These are phyloP conservation scores for Sitta europaea DNA, from an alignment of 2,113 vertebrate genomes.

Conservation along the genomic window DNA sequence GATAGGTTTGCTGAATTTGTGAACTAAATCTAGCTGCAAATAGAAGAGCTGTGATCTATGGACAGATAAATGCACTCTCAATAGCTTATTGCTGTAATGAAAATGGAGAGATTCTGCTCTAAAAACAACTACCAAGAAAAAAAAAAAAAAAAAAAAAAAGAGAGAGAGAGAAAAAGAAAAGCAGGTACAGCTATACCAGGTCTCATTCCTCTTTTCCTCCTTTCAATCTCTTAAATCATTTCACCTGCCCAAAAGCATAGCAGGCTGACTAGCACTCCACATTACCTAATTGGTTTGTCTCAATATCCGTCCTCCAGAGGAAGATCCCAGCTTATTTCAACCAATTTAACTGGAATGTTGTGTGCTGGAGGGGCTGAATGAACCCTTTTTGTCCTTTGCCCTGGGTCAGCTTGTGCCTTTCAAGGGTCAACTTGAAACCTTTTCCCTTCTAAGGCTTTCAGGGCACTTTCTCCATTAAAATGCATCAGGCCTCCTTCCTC, in stretches of 20 bases:
- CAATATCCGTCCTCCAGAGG: background rate
- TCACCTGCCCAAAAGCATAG: background rate
- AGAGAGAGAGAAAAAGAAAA: background rate
- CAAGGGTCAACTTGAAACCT: background rate
- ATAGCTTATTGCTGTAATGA: background rate
- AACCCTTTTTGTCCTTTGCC: background rate
- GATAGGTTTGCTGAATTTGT: background rate
- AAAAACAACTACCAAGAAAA: background rate
- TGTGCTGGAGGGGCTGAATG: background rate
- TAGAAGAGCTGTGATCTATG: background rate
- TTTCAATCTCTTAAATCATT: background rate
- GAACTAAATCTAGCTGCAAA: background rate
- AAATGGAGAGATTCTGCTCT: background rate
- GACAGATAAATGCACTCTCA: background rate
- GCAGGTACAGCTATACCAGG: background rate
- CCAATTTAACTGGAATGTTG: background rate
- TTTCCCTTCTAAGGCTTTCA: background rate
- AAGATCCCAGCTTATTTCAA: background rate
- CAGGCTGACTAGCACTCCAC: background rate
- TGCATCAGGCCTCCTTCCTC: rapidly evolving
- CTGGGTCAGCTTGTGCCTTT: background rate
- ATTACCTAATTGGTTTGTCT: background rate
- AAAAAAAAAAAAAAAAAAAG: background rate
- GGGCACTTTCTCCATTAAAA: background rate
- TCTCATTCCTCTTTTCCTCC: background rate